Evolutionary conservation across 2,888 invertebrate species (phyloP).

Genomic region (Nyleta sp.): DNA sequence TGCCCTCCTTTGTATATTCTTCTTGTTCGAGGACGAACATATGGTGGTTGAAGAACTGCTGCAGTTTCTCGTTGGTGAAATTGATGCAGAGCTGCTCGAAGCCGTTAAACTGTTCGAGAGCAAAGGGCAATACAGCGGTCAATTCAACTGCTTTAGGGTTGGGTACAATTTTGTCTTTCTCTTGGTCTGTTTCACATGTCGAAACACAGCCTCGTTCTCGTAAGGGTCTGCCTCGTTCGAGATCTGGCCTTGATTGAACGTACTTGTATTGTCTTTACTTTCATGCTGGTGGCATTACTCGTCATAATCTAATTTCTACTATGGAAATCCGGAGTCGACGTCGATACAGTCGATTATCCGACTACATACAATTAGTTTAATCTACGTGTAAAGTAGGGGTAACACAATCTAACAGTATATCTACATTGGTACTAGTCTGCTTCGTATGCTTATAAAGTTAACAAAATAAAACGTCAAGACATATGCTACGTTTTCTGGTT

Average conservation of each 20-base stretch:
- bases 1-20: conserved; percentile 97
- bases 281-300: conserved; percentile 27
- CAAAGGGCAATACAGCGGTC: conserved; percentile 68
- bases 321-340: conserved; percentile 28
- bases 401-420: conserved; percentile 20
- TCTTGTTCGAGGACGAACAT: conserved; percentile 99
- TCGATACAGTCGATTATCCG: conserved; percentile 49
- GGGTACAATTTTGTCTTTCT: conserved; percentile 30
- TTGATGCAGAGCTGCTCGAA: conserved; percentile 99
- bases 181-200: conserved; percentile 32
- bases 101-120: conserved; percentile 90
- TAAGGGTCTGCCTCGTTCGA: conserved; percentile 66
- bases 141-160: conserved; percentile 71
- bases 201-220: conserved; percentile 48
- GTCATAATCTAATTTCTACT: conserved; percentile 22
- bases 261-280: conserved; percentile 33
- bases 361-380: conserved; percentile 42
- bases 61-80: conserved; percentile 98
- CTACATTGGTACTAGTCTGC: conserved; percentile 23
- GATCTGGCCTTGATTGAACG: conserved; percentile 24
- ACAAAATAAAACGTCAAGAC: conserved; percentile 22
- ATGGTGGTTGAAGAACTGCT: conserved; percentile 99
- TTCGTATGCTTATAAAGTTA: not conserved
- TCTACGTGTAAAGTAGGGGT: conserved; percentile 9
- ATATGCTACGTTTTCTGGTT: conserved; percentile 25